These are phyloP conservation scores for Cyclopterus lumpus DNA, from an alignment of 2,797 vertebrate genomes.

Conservation along the genomic window DNA sequence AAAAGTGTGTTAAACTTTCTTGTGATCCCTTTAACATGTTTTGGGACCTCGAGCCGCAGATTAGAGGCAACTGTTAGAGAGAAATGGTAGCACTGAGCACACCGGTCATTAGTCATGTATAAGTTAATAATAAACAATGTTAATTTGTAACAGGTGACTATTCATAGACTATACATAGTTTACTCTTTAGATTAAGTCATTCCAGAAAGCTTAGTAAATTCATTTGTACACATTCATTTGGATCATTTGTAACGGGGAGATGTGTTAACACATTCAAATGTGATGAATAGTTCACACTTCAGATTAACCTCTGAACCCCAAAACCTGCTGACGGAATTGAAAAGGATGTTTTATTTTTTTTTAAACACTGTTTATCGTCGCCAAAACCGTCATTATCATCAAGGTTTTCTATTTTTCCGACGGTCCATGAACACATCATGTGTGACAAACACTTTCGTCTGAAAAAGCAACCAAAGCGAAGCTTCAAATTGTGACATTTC, in stretches of 20 bases:
- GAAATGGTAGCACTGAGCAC: no score
- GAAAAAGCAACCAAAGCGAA: no score
- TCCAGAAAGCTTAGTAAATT: background rate
- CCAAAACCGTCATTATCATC: background rate
- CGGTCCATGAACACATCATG: background rate
- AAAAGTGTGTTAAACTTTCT: no score
- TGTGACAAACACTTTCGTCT: no score
- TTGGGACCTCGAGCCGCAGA: no score
- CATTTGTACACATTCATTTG: background rate
- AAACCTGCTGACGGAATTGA: no score
- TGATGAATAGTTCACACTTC: background rate
- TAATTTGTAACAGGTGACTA: background rate
- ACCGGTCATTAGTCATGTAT: no score
- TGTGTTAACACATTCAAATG: background rate
- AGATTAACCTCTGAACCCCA: background rate
- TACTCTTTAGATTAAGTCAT: background rate
- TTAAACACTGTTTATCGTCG: no score
- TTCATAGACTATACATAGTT: background rate
- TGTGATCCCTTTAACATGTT: no score
- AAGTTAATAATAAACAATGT: background rate
- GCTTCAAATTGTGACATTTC: no score
- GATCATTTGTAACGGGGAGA: background rate
- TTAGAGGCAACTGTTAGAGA: no score
- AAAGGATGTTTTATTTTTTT: no score
- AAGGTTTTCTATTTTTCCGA: background rate